Conservation (phyloP, 2,113 vertebrate species). For the Hyla sarda region DNA sequence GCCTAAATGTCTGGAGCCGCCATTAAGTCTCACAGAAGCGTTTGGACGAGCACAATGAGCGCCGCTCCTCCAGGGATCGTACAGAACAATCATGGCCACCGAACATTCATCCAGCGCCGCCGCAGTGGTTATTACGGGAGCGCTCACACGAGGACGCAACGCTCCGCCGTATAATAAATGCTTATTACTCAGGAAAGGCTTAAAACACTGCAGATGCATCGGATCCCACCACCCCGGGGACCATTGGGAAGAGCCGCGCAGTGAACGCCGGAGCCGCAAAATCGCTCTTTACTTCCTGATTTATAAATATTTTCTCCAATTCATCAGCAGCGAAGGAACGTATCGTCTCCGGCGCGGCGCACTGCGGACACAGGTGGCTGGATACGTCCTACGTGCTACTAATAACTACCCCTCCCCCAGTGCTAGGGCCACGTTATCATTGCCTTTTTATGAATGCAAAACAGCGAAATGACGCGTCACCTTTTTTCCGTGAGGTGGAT, state of each 20-base stretch:
- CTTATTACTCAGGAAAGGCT: constrained; percentile 36
- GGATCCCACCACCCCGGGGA: background rate
- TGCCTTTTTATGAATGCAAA: too few species aligned
- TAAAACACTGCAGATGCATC: constrained; percentile 5
- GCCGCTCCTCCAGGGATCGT: constrained; percentile 21
- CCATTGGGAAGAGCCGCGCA: background rate
- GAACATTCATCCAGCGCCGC: background rate
- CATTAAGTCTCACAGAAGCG: background rate
- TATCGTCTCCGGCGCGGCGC: too few species aligned
- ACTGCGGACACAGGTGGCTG: too few species aligned
- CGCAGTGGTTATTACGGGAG: background rate
- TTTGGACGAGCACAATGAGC: background rate
- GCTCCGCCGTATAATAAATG: constrained; percentile 26
- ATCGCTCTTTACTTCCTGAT: background rate
- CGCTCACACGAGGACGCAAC: background rate
- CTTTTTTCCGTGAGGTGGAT: too few species aligned
- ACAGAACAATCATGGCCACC: constrained; percentile 9
- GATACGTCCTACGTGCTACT: too few species aligned
- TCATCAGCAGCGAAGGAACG: constrained; percentile 62
- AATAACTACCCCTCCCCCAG: too few species aligned
- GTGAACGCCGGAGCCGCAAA: background rate
- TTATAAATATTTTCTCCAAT: constrained; percentile 52
- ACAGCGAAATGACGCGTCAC: too few species aligned
- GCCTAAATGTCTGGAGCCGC: background rate
- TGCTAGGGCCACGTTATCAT: too few species aligned